Base-by-base conservation (phyloP, 2,888 invertebrate species). In the Palloptera scutellata region DNA sequence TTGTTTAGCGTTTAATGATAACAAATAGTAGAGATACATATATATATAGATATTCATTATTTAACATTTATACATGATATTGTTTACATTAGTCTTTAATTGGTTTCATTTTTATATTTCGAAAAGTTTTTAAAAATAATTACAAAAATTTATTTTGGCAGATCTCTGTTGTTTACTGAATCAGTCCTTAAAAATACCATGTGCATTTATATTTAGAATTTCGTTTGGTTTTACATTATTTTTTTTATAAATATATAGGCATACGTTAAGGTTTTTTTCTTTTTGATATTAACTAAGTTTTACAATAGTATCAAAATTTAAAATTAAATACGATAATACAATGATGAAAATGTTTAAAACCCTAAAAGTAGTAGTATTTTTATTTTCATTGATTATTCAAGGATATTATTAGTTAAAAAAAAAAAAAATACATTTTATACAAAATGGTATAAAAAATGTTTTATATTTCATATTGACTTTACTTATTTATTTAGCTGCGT, bases 91-190 rank as follows among this genome's bases (percentile, higher is more conserved):
- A 3, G 13, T 45, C 1, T 43, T 19, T 42, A 41, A 43, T 15
- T 43, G 10, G 30, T 6, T 30, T 30, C 6, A 30, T 30, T 30
- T 60, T 45, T 19, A 57, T 40, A 10, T 4, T 48, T 60, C 30
- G 30, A 15, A 48, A 48, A 60, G 17, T 4, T 30, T 30, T 30
- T 30, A 60, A 45, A 48, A 13, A 60, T 20, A 13, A 40, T n/a
- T 30, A 40, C 9, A 40, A 57, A 30, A 57, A 60, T 60, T 60
- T 48, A 10, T 60, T 60, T 60, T 60, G 60, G 60, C 60, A 60
- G 48, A 45, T 48, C 6, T 48, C 43, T 43, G 41, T 42, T 48
- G 20, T 60, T 60, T 48, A n/a, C 43, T 45, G 9, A 11, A n/a
- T 59, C 58, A 59, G 58, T 59, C 15, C 42, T 59, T 59, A 43